Evolutionary conservation across 2,113 vertebrate genomes (phyloP).

Genomic region (Prochilodus magdalenae): DNA sequence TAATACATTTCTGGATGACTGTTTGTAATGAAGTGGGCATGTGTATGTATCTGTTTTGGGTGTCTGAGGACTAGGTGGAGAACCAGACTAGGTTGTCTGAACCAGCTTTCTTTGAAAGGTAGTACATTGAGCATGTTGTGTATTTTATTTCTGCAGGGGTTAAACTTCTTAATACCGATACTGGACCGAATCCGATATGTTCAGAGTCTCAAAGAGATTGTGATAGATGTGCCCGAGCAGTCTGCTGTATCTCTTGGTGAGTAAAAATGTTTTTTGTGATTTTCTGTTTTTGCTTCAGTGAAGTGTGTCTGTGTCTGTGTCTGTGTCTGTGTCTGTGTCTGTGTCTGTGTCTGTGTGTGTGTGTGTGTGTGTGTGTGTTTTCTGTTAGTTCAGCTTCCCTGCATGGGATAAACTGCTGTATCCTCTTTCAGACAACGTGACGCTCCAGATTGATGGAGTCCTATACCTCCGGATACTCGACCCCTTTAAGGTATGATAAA

Average conservation of each 20-base stretch:
- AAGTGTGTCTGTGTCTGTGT: too few relatives aligned
- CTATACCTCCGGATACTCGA: constrained; percentile 93
- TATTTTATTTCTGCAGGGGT: constrained; percentile 77
- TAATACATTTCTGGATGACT: too few relatives aligned
- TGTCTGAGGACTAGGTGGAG: too few relatives aligned
- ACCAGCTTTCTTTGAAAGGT: not conserved
- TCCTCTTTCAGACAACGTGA: constrained; percentile 88
- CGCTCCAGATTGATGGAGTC: constrained; percentile 96
- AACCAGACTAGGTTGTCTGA: too few relatives aligned
- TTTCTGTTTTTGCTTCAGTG: not conserved
- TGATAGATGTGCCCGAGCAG: constrained; percentile 97
- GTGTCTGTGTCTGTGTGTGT: too few relatives aligned
- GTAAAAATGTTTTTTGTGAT: too few relatives aligned
- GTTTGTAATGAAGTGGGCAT: too few relatives aligned
- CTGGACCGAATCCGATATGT: constrained; percentile 92
- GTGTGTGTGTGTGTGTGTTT: too few relatives aligned
- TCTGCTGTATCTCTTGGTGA: constrained; percentile 92
- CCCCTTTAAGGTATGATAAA: constrained; percentile 88
- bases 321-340: too few relatives aligned
- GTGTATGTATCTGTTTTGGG: too few relatives aligned
- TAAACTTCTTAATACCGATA: constrained; percentile 94
- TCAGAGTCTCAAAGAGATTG: constrained; percentile 97
- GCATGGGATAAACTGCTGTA: not conserved
- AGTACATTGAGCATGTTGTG: not conserved
- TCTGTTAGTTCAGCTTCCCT: not conserved